Base-by-base conservation (phyloP, 2,113 vertebrate species). In the Thamnaconus septentrionalis region DNA sequence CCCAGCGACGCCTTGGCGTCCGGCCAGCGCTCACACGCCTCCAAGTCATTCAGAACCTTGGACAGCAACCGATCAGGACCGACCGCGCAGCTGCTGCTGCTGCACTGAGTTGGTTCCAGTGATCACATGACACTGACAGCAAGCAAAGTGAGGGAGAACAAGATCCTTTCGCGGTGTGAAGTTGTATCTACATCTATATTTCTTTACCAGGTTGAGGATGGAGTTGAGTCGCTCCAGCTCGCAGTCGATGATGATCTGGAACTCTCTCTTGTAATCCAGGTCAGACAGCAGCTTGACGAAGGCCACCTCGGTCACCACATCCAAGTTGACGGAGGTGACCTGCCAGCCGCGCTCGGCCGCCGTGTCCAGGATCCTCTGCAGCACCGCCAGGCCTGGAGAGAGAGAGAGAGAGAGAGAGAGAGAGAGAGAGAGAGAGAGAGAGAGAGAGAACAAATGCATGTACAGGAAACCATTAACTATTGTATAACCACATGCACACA, bases 321-420 rank as follows among this genome's bases (percentile, higher is more conserved):
- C 90, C 80, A 98, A 84, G 86, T 98, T 99, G 47, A 98, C 93
- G 0, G 96, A 96, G 55, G 97, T 99, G 70, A 99, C 96, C 90
- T 95, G 94, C 97, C 97, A 99, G 77, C 89, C 92, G 64, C 91
- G 94, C 84, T 98, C 96, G 0, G 97, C 95, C n/a, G 96, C 96
- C 0, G 94, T 96, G 87, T 99, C 97, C 85, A 97, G 80, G 50
- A 98, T 95, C 88, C 92, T 95, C 87, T 98, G 97, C 58, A 99
- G 90, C 52, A 98, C 96, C 0, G 94, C 92, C 85, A 99, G 69
- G 59, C 97, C 97, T 98, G 73, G 49, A 18, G 7, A 7, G 6
- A 7, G 8, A 50, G 5, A 12, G 56, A 31, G 18, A 31, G 18
- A 31, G 18, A 31, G 18, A 31, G 18, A 31, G 18, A 31, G 18